These are phyloP conservation scores for Neolamprologus brichardi DNA, from an alignment of 2,113 vertebrate species.

Conservation along the genomic window DNA sequence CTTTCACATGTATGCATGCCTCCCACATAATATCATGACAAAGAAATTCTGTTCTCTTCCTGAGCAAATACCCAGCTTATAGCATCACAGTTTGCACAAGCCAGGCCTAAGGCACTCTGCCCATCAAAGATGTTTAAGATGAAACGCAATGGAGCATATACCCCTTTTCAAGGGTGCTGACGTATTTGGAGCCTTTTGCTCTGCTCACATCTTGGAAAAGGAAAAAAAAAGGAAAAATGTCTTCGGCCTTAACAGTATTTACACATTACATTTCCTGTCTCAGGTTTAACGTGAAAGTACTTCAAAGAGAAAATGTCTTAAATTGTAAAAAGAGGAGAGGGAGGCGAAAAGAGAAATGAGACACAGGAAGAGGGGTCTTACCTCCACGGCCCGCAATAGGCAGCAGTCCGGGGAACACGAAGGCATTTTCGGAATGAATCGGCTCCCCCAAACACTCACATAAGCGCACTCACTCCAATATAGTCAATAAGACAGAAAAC, in stretches of 20 bases:
- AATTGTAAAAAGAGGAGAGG: not conserved
- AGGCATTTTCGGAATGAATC: slow-evolving; percentile 80
- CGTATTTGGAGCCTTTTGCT: not conserved
- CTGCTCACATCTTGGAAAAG: slow-evolving; percentile 4
- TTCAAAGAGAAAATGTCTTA: slow-evolving; percentile 2
- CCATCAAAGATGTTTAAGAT: not conserved
- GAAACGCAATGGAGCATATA: not conserved
- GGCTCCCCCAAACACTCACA: slow-evolving; percentile 49
- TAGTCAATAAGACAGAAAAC: slow-evolving; percentile 16
- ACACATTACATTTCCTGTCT: not conserved
- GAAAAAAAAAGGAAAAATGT: not conserved
- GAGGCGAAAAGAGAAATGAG: not conserved
- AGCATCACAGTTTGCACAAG: slow-evolving; percentile 11
- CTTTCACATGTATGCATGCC: slow-evolving; percentile 28
- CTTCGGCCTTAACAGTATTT: not conserved
- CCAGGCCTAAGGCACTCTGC: not conserved
- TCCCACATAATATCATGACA: slow-evolving; percentile 24
- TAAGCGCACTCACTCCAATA: slow-evolving; percentile 13
- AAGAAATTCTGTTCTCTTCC: slow-evolving; percentile 12
- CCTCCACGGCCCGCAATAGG: slow-evolving; percentile 83
- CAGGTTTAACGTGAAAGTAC: not conserved
- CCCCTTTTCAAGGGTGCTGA: not conserved
- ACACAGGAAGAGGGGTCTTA: slow-evolving; percentile 67
- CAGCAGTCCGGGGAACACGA: slow-evolving; percentile 88
- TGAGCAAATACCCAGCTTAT: not conserved